Base-by-base conservation (phyloP, 2,888 invertebrate genomes). In the Drosophila anceps region DNA sequence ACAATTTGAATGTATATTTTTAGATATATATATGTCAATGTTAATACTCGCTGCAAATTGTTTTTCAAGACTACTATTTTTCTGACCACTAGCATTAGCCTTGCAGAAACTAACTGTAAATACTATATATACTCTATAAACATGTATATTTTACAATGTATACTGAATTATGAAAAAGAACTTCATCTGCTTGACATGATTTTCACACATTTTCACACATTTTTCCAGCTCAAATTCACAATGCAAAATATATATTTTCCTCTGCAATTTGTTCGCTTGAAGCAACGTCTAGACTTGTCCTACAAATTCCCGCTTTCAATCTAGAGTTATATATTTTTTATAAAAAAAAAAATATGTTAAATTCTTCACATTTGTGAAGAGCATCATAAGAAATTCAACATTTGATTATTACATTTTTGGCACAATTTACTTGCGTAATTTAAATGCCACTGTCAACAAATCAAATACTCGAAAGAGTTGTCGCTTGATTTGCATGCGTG, bases 401-500 rank as follows among this genome's bases (percentile, higher is more conserved):
- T 13, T 50, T 18, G 13, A 20, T 35, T 5, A 10, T n/a, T 24
- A 37, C 6, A 53, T n/a, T 53, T 53, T 54, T 18, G 54, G 39
- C 27, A 29, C 12, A 54, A n/a, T 39, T 54, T 27, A 15, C 15
- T 4, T 18, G 4, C 18, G 53, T 20, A 20, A 20, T 51, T 24
- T 5, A 20, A 53, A 53, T 53, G 35, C 5, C 24, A 8, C 29
- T 12, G 37, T 54, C 54, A 54, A 39, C 54, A 39, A 54, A 54
- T 54, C 54, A 27, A 37, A 54, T 54, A 15, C 18, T 39, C 39
- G 39, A 54, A 54, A 54, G 54, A 39, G 54, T 39, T 54, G 54
- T 6, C 54, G n/a, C 39, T n/a, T 29, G 46, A 64, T 69, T 64
- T 54, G 48, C 58, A 64, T 72, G 71, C 64, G 24, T n/a, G 18